Evolutionary conservation across 1,140 invertebrate species (phyloP), one percentile per base, ranked within the genome.

Genomic region (Euura lappo): DNA sequence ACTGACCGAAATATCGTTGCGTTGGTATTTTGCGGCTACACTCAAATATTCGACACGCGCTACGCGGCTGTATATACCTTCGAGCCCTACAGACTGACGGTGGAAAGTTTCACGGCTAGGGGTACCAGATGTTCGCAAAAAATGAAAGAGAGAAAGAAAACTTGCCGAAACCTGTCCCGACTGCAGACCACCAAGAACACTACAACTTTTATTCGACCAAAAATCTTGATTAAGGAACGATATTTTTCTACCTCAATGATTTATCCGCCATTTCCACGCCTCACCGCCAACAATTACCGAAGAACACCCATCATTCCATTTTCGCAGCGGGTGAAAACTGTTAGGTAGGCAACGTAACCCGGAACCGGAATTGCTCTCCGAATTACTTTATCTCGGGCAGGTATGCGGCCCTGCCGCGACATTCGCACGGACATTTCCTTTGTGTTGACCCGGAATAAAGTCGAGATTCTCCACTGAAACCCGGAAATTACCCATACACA

Each of bases 91-190:
- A 6, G 51, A 60, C 51, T 60, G 51, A 60, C 51, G 51, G 13
- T 60, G 51, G 6, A 60, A 60, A 60, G 51, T 60, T 60, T 60
- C 51, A n/a, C 51, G 51, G 51, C 13, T 8, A n/a, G 13, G 51
- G 51, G 51, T n/a, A 60, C 8, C 51, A 60, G 51, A 8, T 60
- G 51, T n/a, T 60, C 13, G 8, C 51, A 3, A 60, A 60, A 60
- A n/a, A 60, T 60, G 51, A 60, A 60, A 60, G 51, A 60, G 51
- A 60, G 51, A n/a, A 60, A 60, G 51, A 60, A 60, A 60, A 60
- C 51, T 60, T 60, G 51, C 51, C 8, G 51, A 60, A n/a, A 60
- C 3, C 51, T 5, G 10, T 60, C 51, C 51, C 51, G 28, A 28
- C 28, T 28, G 51, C 51, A 5, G 28, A 60, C 51, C 51, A 60